Conservation (phyloP, 2,888 invertebrate species). For the Nymphalis urticae region DNA sequence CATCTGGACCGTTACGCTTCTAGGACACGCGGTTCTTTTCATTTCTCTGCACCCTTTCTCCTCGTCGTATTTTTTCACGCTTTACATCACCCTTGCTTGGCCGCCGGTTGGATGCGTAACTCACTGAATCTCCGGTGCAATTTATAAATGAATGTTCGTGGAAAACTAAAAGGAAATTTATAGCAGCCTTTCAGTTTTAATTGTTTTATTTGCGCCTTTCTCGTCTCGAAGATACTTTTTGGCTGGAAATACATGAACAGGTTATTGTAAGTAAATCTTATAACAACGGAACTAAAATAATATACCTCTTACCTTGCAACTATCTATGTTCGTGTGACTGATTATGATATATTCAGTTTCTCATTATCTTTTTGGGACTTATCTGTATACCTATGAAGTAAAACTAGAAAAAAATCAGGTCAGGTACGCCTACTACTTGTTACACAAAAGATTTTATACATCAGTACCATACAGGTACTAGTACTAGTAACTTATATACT, state of each 20-base stretch:
- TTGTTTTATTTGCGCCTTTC: conserved; percentile 20
- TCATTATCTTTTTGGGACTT: too few relatives aligned
- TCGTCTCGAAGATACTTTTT: conserved; percentile 1
- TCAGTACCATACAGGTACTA: too few relatives aligned
- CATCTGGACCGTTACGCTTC: conserved; percentile 56
- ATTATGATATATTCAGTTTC: too few relatives aligned
- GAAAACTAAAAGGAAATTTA: conserved; percentile 29
- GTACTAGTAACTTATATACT: too few relatives aligned
- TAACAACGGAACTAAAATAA: background rate
- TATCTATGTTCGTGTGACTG: too few relatives aligned
- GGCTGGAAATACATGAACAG: background rate
- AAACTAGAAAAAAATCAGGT: too few relatives aligned
- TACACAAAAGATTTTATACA: too few relatives aligned
- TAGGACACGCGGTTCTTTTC: conserved; percentile 59
- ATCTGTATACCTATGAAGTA: too few relatives aligned
- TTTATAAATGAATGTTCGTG: conserved; percentile 30
- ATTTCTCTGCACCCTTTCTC: conserved; percentile 53
- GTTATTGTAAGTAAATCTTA: background rate
- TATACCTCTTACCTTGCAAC: too few relatives aligned
- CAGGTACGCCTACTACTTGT: too few relatives aligned
- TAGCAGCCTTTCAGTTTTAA: conserved; percentile 26
- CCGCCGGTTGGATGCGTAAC: conserved; percentile 29
- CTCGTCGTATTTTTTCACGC: conserved; percentile 51
- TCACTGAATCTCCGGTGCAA: conserved; percentile 29
- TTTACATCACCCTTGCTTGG: conserved; percentile 35